Evolutionary conservation across 1,140 invertebrate genomes (phyloP).

Genomic region (Dryas iulia): DNA sequence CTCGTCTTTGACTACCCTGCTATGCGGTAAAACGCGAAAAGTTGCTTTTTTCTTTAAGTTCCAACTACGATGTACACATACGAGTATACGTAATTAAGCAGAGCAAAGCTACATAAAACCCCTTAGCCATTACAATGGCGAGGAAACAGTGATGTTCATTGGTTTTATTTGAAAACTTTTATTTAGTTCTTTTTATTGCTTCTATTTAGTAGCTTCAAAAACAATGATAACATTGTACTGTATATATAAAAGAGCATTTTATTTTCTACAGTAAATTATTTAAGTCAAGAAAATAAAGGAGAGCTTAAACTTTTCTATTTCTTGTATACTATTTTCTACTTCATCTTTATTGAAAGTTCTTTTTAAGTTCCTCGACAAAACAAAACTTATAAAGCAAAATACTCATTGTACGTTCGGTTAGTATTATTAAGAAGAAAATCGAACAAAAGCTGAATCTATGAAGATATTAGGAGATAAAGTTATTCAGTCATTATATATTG

Average conservation of each 20-base stretch:
- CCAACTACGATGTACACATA: too few species aligned
- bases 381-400: background rate
- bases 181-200: constrained; percentile 7
- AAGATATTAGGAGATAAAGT: constrained; percentile 42
- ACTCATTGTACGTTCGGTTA: background rate
- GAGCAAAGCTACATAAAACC: background rate
- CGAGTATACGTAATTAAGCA: background rate
- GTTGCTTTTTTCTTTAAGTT: too few species aligned
- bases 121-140: constrained; percentile 22
- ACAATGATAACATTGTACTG: constrained; percentile 18
- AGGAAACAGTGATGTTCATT: constrained; percentile 53
- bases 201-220: constrained; percentile 16
- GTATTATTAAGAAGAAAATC: background rate
- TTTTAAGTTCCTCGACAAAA: background rate
- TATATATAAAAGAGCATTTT: background rate
- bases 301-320: background rate
- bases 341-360: background rate
- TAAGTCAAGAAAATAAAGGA: background rate
- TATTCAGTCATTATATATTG: constrained; percentile 33
- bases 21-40: too few species aligned
- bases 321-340: background rate
- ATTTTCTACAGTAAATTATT: background rate
- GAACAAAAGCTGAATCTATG: background rate
- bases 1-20: too few species aligned
- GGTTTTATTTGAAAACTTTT: constrained; percentile 62